Percentiles rank a stretch among this genome's conserved stretches.
phyloP scores from a whole-genome alignment of 2,113 vertebrate species.

The Mesocricetus auratus region DNA sequence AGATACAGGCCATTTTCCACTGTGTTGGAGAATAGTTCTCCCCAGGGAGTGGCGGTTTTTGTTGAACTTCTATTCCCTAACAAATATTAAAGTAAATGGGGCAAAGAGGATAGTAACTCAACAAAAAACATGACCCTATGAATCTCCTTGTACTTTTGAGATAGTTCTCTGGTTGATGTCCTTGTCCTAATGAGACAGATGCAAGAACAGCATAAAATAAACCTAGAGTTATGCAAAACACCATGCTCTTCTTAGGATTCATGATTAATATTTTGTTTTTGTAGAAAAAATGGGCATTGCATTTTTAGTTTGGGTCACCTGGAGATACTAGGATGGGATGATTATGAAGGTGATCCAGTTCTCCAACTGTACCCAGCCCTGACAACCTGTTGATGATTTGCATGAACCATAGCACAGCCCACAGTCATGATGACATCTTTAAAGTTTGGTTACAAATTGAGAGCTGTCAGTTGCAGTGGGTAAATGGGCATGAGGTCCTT shows the following conservation, averaged over 20 bases:
- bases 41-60: neutral
- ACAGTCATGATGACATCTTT: neutral
- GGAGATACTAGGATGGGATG: accelerated
- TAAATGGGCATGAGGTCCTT: neutral
- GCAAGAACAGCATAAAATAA: neutral
- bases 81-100: too few species aligned
- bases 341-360: too few species aligned
- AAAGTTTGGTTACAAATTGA: neutral
- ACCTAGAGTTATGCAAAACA: neutral
- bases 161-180: neutral
- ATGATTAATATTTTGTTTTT: neutral
- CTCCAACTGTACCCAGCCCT: neutral
- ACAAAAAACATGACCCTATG: neutral
- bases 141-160: neutral
- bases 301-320: neutral
- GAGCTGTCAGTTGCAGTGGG: neutral
- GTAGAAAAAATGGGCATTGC: neutral
- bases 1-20: neutral
- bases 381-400: neutral
- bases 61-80: neutral
- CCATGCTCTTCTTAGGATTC: neutral
- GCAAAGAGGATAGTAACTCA: neutral
- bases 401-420: neutral
- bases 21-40: neutral
- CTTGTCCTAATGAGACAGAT: neutral